These are phyloP conservation scores for Hermetia illucens DNA, from an alignment of 1,140 invertebrate species.

Conservation along the genomic window DNA sequence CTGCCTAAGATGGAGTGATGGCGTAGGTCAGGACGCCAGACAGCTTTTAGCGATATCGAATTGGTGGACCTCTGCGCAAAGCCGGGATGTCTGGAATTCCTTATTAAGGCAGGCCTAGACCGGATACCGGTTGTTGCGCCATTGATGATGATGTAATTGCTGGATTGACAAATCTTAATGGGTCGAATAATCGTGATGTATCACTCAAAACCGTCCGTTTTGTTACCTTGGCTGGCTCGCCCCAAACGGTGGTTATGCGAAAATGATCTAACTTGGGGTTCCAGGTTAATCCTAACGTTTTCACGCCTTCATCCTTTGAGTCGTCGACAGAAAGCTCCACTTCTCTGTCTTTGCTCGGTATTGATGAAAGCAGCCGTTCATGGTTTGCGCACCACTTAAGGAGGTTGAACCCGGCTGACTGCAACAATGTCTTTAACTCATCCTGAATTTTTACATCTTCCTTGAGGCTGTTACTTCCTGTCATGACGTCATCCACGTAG, in stretches of 20 bases:
- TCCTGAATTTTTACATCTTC: constrained; percentile 10
- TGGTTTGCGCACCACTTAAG: constrained; percentile 22
- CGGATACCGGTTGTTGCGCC: too few species aligned
- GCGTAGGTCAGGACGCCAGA: too few species aligned
- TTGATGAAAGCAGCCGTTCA: constrained; percentile 10
- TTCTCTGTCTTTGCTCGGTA: constrained; percentile 8
- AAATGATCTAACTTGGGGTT: constrained; percentile 9
- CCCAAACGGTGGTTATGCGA: neutral
- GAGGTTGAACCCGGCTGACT: constrained; percentile 13
- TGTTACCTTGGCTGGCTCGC: constrained; percentile 9
- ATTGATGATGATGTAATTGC: too few species aligned
- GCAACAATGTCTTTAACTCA: constrained; percentile 15
- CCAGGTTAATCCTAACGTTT: constrained; percentile 18
- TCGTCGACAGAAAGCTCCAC: neutral
- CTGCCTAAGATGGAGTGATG: too few species aligned
- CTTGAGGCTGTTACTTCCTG: constrained; percentile 10
- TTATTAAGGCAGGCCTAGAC: too few species aligned
- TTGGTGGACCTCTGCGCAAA: too few species aligned
- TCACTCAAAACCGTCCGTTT: constrained; percentile 17
- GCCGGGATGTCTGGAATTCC: too few species aligned
- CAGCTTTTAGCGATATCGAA: too few species aligned
- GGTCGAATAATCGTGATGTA: constrained; percentile 21
- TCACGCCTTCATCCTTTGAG: neutral
- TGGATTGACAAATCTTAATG: constrained; percentile 21
- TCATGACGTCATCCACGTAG: constrained; percentile 27